Percentiles rank a stretch among this genome's conserved stretches.
phyloP scores from a whole-genome alignment of 2,888 invertebrate species.

The Phanerotoma sp. region DNA sequence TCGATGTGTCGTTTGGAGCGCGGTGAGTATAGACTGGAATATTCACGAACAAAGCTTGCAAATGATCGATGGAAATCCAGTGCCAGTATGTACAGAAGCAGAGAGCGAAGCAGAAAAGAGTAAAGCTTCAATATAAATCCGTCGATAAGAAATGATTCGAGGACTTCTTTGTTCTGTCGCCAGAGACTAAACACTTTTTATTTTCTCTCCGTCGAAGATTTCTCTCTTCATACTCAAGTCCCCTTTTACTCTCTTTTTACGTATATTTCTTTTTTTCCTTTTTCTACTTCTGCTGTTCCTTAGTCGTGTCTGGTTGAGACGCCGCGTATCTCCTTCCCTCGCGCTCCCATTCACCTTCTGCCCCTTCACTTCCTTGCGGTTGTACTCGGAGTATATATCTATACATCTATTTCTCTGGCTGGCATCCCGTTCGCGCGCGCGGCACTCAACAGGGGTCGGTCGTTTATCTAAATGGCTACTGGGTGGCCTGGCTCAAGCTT shows the following conservation, averaged over 20 bases:
- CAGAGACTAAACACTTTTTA: conserved; percentile 44
- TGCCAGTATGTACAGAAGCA: no score
- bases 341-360: conserved; percentile 19
- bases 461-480: conserved; percentile 56
- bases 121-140: conserved; percentile 7
- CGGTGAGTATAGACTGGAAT: no score
- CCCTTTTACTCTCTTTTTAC: conserved; percentile 15
- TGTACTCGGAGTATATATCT: conserved; percentile 18
- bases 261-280: conserved; percentile 18
- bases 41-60: no score
- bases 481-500: conserved; percentile 46
- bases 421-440: conserved; percentile 42
- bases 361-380: conserved; percentile 10
- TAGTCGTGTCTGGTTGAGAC: conserved; percentile 14
- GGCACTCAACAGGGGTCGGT: conserved; percentile 52
- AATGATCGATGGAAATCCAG: no score
- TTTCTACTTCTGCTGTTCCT: conserved; percentile 36
- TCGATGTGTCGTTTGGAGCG: no score
- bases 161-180: conserved; percentile 42
- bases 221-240: conserved; percentile 19
- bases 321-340: conserved; percentile 19
- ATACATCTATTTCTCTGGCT: conserved; percentile 33
- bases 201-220: conserved; percentile 30
- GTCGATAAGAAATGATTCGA: conserved; percentile 21
- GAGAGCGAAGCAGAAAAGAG: not conserved